Conservation (phyloP, 2,797 vertebrate genomes). For the Enteromius argenteus region DNA sequence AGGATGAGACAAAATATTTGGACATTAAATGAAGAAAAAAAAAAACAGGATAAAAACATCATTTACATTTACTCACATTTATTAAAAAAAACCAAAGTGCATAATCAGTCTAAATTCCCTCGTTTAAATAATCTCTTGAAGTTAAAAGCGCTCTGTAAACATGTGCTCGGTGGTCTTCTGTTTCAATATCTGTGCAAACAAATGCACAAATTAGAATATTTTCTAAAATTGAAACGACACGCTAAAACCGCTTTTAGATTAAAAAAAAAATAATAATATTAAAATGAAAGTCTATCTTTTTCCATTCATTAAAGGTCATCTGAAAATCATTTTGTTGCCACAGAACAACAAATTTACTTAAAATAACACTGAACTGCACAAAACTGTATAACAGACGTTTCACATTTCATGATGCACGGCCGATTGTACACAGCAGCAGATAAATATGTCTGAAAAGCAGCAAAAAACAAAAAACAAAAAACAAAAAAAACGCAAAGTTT, state of each 20-base stretch:
- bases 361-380: slow-evolving; percentile 52
- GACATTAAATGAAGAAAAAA: not conserved
- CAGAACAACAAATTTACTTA: slow-evolving; percentile 28
- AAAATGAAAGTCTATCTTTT: not conserved
- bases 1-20: not conserved
- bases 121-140: slow-evolving; percentile 43
- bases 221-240: slow-evolving; percentile 31
- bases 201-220: slow-evolving; percentile 10
- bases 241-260: slow-evolving; percentile 19
- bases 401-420: slow-evolving; percentile 49
- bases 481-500: not conserved
- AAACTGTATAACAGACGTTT: slow-evolving; percentile 48
- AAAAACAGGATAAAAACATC: not conserved
- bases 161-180: slow-evolving; percentile 21
- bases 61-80: slow-evolving; percentile 44
- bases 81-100: slow-evolving; percentile 52
- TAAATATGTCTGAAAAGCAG: slow-evolving; percentile 50
- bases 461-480: slow-evolving; percentile 32
- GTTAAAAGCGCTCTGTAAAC: slow-evolving; percentile 51
- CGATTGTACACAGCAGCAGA: slow-evolving; percentile 64
- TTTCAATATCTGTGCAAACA: slow-evolving; percentile 38
- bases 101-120: slow-evolving; percentile 44
- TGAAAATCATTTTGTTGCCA: slow-evolving; percentile 39
- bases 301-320: slow-evolving; percentile 20
- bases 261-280: not conserved